Conservation (phyloP, 2,797 vertebrate genomes). For the Thunnus albacares region DNA sequence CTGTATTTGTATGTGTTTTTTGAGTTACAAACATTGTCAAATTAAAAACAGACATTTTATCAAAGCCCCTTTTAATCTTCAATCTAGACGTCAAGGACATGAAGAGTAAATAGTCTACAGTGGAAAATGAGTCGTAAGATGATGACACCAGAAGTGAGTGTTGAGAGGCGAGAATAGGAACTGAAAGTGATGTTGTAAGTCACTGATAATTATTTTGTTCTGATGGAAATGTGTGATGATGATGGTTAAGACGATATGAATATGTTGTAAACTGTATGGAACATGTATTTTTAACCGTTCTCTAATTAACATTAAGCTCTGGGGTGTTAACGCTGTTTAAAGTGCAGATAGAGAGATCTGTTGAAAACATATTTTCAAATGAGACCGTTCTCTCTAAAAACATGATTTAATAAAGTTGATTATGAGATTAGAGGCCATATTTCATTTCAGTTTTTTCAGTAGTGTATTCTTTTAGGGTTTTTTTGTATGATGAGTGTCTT, state of each 20-base stretch:
- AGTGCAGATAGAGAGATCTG: slow-evolving; percentile 1
- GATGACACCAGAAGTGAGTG: background rate
- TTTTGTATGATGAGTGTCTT: no score
- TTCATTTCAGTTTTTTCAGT: background rate
- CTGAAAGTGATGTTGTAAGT: background rate
- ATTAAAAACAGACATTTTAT: background rate
- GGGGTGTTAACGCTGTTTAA: slow-evolving; percentile 3
- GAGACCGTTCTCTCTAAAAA: background rate
- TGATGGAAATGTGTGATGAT: background rate
- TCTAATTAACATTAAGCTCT: slow-evolving; percentile 13
- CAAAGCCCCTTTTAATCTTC: background rate
- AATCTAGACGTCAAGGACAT: no score
- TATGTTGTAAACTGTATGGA: background rate
- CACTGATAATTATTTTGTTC: background rate
- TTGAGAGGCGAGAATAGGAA: slow-evolving; percentile 3
- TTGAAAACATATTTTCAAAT: background rate
- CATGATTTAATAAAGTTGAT: slow-evolving; percentile 51
- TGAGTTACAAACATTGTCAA: slow-evolving; percentile 18
- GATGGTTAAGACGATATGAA: background rate
- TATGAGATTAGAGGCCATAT: background rate
- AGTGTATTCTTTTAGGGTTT: no score
- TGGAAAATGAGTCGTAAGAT: no score
- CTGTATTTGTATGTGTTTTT: background rate
- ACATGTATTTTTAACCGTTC: slow-evolving; percentile 7
- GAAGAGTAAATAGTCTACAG: no score